These are phyloP conservation scores for Laticauda laticaudata DNA, from an alignment of 2,113 vertebrate species.

Conservation along the genomic window DNA sequence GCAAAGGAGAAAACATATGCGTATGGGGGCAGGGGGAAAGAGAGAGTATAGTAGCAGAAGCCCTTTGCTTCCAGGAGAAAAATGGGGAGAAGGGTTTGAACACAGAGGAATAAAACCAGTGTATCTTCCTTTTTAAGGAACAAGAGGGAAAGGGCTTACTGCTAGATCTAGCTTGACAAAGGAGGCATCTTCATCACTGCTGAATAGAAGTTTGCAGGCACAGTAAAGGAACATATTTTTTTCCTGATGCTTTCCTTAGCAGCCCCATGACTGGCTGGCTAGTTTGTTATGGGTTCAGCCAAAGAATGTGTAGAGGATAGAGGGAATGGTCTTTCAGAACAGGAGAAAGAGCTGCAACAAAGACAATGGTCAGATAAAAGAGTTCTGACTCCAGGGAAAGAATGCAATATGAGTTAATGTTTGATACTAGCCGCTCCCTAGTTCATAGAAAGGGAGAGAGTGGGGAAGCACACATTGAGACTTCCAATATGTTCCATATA, in stretches of 20 bases:
- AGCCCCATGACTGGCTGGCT: background rate
- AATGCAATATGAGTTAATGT: background rate
- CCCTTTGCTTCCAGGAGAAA: background rate
- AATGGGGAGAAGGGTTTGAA: background rate
- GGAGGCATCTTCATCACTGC: background rate
- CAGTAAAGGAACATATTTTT: background rate
- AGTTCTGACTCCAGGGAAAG: background rate
- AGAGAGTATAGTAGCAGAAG: background rate
- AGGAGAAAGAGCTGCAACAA: background rate
- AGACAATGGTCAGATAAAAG: background rate
- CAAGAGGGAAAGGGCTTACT: background rate
- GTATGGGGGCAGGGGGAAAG: background rate
- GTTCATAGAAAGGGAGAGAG: background rate
- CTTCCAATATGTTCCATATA: background rate
- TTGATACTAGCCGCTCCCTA: background rate
- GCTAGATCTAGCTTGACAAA: background rate
- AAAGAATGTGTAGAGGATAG: background rate
- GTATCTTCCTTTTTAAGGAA: background rate
- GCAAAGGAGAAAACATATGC: background rate
- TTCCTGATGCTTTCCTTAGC: background rate
- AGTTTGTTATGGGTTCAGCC: background rate
- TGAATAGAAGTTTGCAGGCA: background rate
- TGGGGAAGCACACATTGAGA: background rate
- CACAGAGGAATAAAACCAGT: background rate
- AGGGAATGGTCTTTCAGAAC: background rate